These are phyloP conservation scores for Alosa sapidissima DNA, from an alignment of 2,797 vertebrate species.

Conservation along the genomic window DNA sequence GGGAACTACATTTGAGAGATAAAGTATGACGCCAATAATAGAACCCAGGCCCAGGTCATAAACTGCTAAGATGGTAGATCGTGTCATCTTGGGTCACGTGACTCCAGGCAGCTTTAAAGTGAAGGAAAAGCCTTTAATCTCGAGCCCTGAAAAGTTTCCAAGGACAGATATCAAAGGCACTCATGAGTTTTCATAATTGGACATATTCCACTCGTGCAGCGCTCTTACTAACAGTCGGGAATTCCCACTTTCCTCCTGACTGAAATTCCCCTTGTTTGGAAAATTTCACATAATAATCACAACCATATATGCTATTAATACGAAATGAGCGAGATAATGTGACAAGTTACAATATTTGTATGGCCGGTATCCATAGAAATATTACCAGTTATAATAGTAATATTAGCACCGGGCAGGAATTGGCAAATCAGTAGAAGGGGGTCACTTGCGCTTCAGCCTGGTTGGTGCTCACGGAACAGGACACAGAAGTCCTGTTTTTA, in stretches of 20 bases:
- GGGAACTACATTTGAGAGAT: slow-evolving; percentile 15
- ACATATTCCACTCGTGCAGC: slow-evolving; percentile 39
- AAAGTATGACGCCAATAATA: slow-evolving; percentile 30
- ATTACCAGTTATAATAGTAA: neutral
- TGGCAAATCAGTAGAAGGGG: neutral
- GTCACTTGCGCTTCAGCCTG: too few species aligned
- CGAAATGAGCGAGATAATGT: neutral
- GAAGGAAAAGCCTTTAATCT: slow-evolving; percentile 54
- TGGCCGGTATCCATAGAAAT: slow-evolving; percentile 1
- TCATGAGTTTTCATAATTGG: slow-evolving; percentile 41
- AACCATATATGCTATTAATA: neutral
- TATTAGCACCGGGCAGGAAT: slow-evolving; percentile 24
- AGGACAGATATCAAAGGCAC: slow-evolving; percentile 51
- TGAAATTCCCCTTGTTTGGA: slow-evolving; percentile 45
- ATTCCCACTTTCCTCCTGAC: slow-evolving; percentile 34
- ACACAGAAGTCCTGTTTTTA: too few species aligned
- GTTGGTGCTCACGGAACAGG: too few species aligned
- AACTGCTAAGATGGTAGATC: slow-evolving; percentile 54
- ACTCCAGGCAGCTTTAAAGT: slow-evolving; percentile 67
- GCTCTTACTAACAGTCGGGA: slow-evolving; percentile 44
- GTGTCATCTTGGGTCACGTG: slow-evolving; percentile 57
- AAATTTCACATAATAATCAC: slow-evolving; percentile 1
- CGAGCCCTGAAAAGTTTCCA: slow-evolving; percentile 51
- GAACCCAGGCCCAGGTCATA: slow-evolving; percentile 46
- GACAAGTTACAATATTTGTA: neutral